Evolutionary conservation across 2,797 vertebrate species (phyloP).

Genomic region (Cichlasoma orientale): DNA sequence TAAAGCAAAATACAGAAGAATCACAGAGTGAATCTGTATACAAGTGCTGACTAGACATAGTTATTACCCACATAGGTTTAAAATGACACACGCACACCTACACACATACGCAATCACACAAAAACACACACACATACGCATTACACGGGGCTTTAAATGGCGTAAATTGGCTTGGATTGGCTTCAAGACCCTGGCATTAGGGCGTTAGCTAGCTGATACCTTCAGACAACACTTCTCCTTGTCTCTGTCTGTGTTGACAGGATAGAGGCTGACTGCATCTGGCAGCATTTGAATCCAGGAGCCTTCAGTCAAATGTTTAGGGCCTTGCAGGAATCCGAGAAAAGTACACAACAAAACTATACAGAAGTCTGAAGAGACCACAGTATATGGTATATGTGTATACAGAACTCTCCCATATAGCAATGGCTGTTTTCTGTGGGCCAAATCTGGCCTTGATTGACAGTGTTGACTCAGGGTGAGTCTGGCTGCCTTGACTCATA

Average conservation of each 20-base stretch:
- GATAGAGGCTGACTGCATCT: neutral
- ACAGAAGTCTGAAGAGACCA: too few species aligned
- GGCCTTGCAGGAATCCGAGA: neutral
- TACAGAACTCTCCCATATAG: neutral
- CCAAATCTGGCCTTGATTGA: neutral
- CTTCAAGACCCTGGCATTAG: conserved; percentile 63
- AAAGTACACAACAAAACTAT: neutral
- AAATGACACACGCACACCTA: conserved; percentile 29
- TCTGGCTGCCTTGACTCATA: neutral
- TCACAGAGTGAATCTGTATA: conserved; percentile 18
- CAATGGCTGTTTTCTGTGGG: neutral
- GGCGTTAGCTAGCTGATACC: conserved; percentile 33
- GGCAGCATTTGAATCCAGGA: neutral
- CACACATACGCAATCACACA: too few species aligned
- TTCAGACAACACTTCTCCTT: conserved; percentile 18
- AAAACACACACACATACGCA: neutral
- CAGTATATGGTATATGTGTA: neutral
- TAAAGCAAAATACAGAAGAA: conserved; percentile 16
- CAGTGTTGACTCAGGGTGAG: neutral
- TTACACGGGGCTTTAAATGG: conserved; percentile 48
- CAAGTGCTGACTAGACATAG: conserved; percentile 51
- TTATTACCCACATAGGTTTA: conserved; percentile 35
- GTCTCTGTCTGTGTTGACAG: conserved; percentile 9
- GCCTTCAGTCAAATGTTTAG: neutral
- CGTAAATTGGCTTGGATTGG: conserved; percentile 60